A percentile compares a stretch with the other conserved stretches of the same genome.
Conservation (phyloP, 2,888 invertebrate species). For the Caenorhabditis sp. region DNA sequence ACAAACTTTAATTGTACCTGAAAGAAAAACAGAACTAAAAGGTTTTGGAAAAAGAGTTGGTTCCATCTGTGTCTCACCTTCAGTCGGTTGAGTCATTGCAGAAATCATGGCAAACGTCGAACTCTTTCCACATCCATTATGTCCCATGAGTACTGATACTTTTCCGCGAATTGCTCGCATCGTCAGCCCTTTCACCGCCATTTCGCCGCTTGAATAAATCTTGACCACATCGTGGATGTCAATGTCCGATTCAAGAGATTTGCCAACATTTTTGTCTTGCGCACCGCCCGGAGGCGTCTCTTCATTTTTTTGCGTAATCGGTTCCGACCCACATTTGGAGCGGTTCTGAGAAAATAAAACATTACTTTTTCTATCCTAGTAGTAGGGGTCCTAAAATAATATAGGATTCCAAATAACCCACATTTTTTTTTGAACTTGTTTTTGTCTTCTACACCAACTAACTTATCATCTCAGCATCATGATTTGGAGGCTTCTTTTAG, state of each 20-base stretch:
- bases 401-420: too few relatives aligned
- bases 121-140: conserved; percentile 62
- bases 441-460: too few relatives aligned
- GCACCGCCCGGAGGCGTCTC: not conserved
- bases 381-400: too few relatives aligned
- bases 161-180: conserved; percentile 19
- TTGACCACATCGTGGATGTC: conserved; percentile 7
- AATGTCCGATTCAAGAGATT: not conserved
- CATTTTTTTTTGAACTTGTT: too few relatives aligned
- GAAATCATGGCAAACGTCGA: conserved; percentile 43
- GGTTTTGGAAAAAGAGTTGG: too few relatives aligned
- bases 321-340: not conserved
- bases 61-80: not conserved
- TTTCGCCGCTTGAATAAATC: conserved; percentile 14
- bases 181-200: conserved; percentile 20
- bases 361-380: too few relatives aligned
- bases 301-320: not conserved
- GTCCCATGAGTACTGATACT: conserved; percentile 62
- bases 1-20: conserved; percentile 7
- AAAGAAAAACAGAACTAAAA: not conserved
- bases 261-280: not conserved
- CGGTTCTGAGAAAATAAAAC: too few relatives aligned
- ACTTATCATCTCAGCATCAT: too few relatives aligned
- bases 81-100: conserved; percentile 32
- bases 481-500: too few relatives aligned